Conservation (phyloP, 92 coral and sea anemone species). For the Epizoanthus illoricatus region DNA sequence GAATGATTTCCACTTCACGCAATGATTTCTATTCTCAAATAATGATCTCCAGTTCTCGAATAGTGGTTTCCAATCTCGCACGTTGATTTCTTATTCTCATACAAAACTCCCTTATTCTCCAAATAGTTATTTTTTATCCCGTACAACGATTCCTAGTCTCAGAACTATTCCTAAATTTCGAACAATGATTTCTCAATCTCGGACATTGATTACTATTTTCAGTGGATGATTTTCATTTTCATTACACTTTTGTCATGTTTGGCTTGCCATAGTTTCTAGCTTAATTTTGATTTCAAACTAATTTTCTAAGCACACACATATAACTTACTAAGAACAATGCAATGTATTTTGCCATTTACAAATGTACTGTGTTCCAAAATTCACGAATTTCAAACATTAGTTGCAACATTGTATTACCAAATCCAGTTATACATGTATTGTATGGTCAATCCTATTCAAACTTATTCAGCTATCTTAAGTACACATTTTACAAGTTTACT, state of each 20-base stretch:
- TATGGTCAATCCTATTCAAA: too few relatives aligned
- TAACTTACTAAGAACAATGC: too few relatives aligned
- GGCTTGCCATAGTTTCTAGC: neutral
- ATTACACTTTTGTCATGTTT: neutral
- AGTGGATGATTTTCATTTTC: neutral
- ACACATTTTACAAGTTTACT: too few relatives aligned
- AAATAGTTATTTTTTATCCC: neutral
- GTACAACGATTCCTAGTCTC: neutral
- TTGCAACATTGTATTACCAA: too few relatives aligned
- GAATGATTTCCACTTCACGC: neutral
- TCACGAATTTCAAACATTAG: too few relatives aligned
- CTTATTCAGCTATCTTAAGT: too few relatives aligned
- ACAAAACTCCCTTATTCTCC: neutral
- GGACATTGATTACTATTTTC: neutral
- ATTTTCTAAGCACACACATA: too few relatives aligned
- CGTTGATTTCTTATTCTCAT: neutral
- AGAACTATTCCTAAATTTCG: neutral
- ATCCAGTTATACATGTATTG: too few relatives aligned
- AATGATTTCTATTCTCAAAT: neutral
- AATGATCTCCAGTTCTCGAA: neutral
- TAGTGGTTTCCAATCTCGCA: neutral
- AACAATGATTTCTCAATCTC: neutral
- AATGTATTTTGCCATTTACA: too few relatives aligned
- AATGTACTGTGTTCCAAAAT: too few relatives aligned
- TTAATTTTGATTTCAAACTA: too few relatives aligned